These are phyloP conservation scores for Erannis defoliaria DNA, from an alignment of 2,888 invertebrate genomes.

Conservation along the genomic window DNA sequence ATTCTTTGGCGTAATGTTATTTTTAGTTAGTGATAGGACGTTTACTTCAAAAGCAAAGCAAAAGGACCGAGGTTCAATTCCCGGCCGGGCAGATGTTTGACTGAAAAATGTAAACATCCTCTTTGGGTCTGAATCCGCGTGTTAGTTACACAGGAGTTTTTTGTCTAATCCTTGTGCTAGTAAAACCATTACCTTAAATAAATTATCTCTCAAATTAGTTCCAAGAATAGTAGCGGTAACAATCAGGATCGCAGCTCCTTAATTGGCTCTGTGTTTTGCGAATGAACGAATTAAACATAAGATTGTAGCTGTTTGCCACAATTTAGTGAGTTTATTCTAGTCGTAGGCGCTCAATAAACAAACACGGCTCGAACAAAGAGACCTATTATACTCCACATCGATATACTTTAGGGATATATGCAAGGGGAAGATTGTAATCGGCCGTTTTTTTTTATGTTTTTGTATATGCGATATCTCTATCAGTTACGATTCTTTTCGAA, in stretches of 20 bases:
- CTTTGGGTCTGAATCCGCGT: no score
- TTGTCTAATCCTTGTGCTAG: background rate
- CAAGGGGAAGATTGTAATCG: background rate
- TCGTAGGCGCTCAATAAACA: constrained; percentile 1
- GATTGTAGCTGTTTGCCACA: constrained; percentile 11
- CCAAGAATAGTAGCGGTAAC: constrained; percentile 1
- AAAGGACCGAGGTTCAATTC: no score
- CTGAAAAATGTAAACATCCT: no score
- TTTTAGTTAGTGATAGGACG: no score
- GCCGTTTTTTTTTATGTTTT: no score
- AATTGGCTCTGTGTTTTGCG: constrained; percentile 20
- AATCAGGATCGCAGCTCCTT: constrained; percentile 7
- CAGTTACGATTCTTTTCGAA: no score
- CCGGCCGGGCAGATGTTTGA: no score
- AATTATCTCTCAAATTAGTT: constrained; percentile 3
- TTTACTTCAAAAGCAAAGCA: no score
- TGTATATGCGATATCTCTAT: no score
- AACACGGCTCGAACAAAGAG: background rate
- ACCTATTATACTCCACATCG: background rate
- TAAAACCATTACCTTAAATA: background rate
- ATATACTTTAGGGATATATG: background rate
- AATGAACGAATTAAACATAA: constrained; percentile 14
- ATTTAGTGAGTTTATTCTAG: constrained; percentile 15
- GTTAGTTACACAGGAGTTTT: no score
- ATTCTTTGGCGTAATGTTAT: no score